Evolutionary conservation across 2,888 invertebrate genomes (phyloP).

Genomic region (Epinotia brunnichana): DNA sequence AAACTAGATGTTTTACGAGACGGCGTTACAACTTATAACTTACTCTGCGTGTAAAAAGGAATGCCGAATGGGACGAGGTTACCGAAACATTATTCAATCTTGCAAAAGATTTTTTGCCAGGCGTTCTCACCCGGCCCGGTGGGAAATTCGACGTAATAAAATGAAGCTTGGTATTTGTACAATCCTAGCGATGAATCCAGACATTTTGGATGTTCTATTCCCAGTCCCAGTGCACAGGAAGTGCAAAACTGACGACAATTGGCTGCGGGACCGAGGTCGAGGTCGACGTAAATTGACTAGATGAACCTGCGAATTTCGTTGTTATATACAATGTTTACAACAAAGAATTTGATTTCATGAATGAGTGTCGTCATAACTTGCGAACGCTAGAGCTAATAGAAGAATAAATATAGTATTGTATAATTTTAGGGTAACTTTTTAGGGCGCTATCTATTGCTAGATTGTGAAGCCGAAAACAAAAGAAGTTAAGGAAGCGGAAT

Average conservation of each 20-base stretch:
- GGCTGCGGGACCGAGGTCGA: slow-evolving; percentile 8
- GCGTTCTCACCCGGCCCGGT: not conserved
- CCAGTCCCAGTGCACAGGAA: not conserved
- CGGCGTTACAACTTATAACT: not conserved
- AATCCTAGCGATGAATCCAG: not conserved
- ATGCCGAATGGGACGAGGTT: slow-evolving; percentile 1
- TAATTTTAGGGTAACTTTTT: no score
- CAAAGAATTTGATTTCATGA: no score
- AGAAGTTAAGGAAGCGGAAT: not conserved
- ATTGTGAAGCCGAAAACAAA: not conserved
- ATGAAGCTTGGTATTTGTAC: slow-evolving; percentile 1
- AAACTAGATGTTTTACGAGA: slow-evolving; percentile 4
- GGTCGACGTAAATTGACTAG: not conserved
- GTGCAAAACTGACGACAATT: not conserved
- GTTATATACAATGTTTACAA: no score
- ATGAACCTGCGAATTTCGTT: not conserved
- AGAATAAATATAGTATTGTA: no score
- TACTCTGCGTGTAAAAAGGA: not conserved
- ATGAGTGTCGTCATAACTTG: no score
- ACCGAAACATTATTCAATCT: not conserved
- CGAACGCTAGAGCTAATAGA: no score
- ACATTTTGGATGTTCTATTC: not conserved
- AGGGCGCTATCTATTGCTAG: not conserved
- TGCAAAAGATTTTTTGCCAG: not conserved
- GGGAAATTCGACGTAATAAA: slow-evolving; percentile 15